Base-by-base conservation (phyloP, 1,140 invertebrate species). In the Ips typographus region DNA sequence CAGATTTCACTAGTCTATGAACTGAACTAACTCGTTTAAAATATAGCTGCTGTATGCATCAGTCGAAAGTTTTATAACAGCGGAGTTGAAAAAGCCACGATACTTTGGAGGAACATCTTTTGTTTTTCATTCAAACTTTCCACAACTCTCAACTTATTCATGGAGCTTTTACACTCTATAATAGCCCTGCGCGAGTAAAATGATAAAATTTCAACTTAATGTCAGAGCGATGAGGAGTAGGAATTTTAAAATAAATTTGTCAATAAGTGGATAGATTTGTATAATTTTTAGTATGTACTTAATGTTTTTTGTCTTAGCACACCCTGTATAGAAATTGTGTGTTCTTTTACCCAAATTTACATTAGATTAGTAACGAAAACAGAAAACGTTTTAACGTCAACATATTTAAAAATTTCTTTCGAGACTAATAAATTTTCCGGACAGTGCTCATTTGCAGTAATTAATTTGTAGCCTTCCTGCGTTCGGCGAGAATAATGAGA, bases 391-490 rank as follows among this genome's bases (percentile, higher is more conserved):
- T 22, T 22, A 22, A n/a, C 4, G 44, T n/a, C 4, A 5, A 60
- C 47, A 44, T 60, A 60, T 44, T 43, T 60, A 44, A 60, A 60
- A 60, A 60, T 43, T 43, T 60, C 1, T 60, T 42, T 3, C 42
- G 8, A 44, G 6, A 37, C 41, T 60, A 60, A 60, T 60, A 60
- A 60, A 60, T 60, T 60, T 60, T 60, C 58, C 22, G 22, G 22
- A 44, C 22, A 43, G 58, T 60, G 41, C 58, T 60, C 42, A 60
- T 60, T 60, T 60, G 5, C 58, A 60, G 58, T 60, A 60, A 60
- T 60, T 60, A 60, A 60, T 60, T 60, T 43, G 41, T 44, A 60
- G 58, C 38, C 40, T 47, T n/a, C 3, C 36, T 40, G 56, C 42
- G 58, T 42, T 44, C 36, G n/a, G 6, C 40, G 42, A 60, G 41